Percentiles rank a stretch among this genome's conserved stretches.
Conservation (phyloP, 2,888 invertebrate species). For the Drosophila melanosoma region DNA sequence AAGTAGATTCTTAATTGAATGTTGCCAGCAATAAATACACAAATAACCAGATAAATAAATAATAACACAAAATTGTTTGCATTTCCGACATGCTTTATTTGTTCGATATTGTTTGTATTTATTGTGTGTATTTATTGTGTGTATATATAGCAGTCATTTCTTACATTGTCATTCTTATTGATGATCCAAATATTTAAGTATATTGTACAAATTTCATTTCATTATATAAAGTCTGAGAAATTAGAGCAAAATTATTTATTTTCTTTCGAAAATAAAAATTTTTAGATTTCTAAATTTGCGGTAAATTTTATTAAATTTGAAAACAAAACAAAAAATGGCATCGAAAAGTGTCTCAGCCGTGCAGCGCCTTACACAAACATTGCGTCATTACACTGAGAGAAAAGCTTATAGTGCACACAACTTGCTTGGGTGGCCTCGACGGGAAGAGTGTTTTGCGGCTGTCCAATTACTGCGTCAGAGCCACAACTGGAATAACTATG, state of each 20-base stretch:
- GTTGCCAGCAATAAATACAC: constrained; percentile 45
- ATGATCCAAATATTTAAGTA: background rate
- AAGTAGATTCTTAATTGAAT: constrained; percentile 69
- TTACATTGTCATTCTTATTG: constrained; percentile 43
- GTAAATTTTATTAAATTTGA: background rate
- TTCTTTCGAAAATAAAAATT: background rate
- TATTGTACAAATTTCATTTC: constrained; percentile 29
- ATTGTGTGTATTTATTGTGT: background rate
- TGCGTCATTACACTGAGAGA: constrained; percentile 23
- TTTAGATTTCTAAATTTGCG: constrained; percentile 7
- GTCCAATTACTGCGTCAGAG: constrained; percentile 28
- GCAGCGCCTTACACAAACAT: constrained; percentile 23
- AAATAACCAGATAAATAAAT: constrained; percentile 50
- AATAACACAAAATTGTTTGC: constrained; percentile 3
- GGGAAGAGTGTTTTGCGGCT: constrained; percentile 59
- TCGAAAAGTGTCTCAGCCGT: constrained; percentile 41
- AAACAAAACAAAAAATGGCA: constrained; percentile 23
- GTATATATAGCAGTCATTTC: constrained; percentile 21
- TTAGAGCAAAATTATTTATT: constrained; percentile 41
- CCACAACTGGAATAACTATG: constrained; percentile 19
- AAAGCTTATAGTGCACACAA: constrained; percentile 3
- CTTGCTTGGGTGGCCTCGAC: constrained; percentile 45
- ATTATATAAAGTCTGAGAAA: constrained; percentile 5
- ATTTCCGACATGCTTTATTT: background rate
- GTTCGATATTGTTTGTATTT: background rate